Percentiles rank a stretch among this genome's conserved stretches.
These are phyloP conservation scores for Argyrosomus regius DNA, from an alignment of 2,797 vertebrate genomes.

Conservation along the genomic window DNA sequence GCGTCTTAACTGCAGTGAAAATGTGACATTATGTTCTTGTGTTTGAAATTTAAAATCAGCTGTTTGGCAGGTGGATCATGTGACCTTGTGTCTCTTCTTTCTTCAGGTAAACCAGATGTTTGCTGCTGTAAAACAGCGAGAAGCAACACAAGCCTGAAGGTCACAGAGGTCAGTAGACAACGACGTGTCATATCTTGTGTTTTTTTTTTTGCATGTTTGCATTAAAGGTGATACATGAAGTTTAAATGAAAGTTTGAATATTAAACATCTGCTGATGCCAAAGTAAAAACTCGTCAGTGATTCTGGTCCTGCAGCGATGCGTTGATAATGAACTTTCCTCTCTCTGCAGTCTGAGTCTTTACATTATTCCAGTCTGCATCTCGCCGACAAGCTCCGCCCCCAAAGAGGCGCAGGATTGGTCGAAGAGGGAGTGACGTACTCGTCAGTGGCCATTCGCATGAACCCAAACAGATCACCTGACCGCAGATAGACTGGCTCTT, in stretches of 20 bases:
- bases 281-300: too few relatives aligned
- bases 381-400: conserved; percentile 39
- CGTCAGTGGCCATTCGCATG: conserved; percentile 12
- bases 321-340: background rate
- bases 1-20: too few relatives aligned
- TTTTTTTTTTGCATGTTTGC: too few relatives aligned
- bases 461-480: background rate
- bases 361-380: conserved; percentile 72
- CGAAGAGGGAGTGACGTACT: conserved; percentile 54
- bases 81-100: background rate
- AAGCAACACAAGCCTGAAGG: background rate
- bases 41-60: background rate
- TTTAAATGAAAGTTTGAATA: too few relatives aligned
- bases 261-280: too few relatives aligned
- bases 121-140: conserved; percentile 38
- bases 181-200: background rate
- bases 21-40: too few relatives aligned
- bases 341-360: conserved; percentile 56
- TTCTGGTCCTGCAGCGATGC: too few relatives aligned
- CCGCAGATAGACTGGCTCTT: background rate
- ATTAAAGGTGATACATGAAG: too few relatives aligned
- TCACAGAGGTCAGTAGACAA: conserved; percentile 48
- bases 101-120: conserved; percentile 42
- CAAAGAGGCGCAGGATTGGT: conserved; percentile 20
- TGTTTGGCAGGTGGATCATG: background rate